Evolutionary conservation across 1,140 invertebrate genomes (phyloP), one percentile per base, ranked within the genome.

Genomic region (Drosophila jambulina): DNA sequence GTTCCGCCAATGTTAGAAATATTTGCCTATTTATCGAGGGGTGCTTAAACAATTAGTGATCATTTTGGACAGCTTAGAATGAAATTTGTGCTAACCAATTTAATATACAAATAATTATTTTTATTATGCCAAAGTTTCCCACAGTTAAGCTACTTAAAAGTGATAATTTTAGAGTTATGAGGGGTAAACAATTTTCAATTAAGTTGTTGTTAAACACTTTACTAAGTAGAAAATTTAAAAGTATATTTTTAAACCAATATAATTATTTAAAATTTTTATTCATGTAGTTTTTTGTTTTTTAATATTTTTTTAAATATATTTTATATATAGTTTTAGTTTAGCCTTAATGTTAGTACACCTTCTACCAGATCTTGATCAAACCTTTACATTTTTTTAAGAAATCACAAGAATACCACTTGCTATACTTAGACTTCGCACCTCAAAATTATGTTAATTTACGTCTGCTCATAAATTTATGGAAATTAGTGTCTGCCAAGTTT

Each of bases 401-500:
- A 5, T 53, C 19, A 34, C 10, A 49, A 49, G 2, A 23, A 10
- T 2, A 15, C 13, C 12, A 34, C 7, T 60, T 9, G 27, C 15
- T 46, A 60, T 32, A 32, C 42, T 60, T n/a, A 48, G 13, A 21
- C 5, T 13, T 60, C 15, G 3, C 58, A 27, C 21, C 21, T 4
- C 13, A 51, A 27, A 36, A 53, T 65, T 45, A 69, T 69, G 67
- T 25, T 43, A 65, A 69, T 69, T 65, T 27, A 38, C 17, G 67
- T 69, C 46, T 65, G 60, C 10, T 21, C 4, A 43, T 21, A 42
- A 42, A 40, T 48, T 40, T 61, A 54, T 71, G 34, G 23, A 40
- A 54, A 53, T 67, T 17, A n/a, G 9, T 38, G 60, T 75, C 53
- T 75, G 54, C 15, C 42, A 67, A 13, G 27, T 21, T 54, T 67